A percentile compares a stretch with the other conserved stretches of the same genome.
Evolutionary conservation across 2,888 invertebrate species (phyloP).

Genomic region (Drosophila planitibia): DNA sequence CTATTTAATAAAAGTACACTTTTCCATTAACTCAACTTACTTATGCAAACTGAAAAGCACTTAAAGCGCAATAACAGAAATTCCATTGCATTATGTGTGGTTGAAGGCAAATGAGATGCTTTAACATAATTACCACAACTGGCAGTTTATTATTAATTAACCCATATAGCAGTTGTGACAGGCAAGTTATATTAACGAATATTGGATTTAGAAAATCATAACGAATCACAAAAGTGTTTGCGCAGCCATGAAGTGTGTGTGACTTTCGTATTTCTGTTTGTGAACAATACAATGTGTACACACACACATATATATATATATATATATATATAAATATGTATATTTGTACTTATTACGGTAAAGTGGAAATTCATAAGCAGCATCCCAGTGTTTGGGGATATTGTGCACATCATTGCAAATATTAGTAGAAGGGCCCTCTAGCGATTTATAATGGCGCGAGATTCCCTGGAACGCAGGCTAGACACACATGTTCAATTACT

Average conservation of each 20-base stretch:
- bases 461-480: constrained; percentile 26
- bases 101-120: not conserved
- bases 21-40: not conserved
- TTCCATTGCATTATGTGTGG: constrained; percentile 20
- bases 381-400: constrained; percentile 24
- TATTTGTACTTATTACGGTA: constrained; percentile 9
- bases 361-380: constrained; percentile 39
- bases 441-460: constrained; percentile 35
- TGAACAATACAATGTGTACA: constrained; percentile 1
- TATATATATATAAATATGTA: not conserved
- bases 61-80: constrained; percentile 9
- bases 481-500: constrained; percentile 53
- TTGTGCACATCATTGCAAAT: constrained; percentile 63
- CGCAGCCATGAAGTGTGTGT: constrained; percentile 2
- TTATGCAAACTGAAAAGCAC: constrained; percentile 2
- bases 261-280: constrained; percentile 22
- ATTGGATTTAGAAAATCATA: not conserved
- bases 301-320: not conserved
- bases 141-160: constrained; percentile 30
- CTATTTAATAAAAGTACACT: not conserved
- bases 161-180: constrained; percentile 8
- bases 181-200: not conserved
- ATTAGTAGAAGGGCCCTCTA: constrained; percentile 46
- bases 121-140: constrained; percentile 24
- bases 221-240: not conserved